phyloP scores from a whole-genome alignment of 2,888 invertebrate species.

The Ethmia dodecea region DNA sequence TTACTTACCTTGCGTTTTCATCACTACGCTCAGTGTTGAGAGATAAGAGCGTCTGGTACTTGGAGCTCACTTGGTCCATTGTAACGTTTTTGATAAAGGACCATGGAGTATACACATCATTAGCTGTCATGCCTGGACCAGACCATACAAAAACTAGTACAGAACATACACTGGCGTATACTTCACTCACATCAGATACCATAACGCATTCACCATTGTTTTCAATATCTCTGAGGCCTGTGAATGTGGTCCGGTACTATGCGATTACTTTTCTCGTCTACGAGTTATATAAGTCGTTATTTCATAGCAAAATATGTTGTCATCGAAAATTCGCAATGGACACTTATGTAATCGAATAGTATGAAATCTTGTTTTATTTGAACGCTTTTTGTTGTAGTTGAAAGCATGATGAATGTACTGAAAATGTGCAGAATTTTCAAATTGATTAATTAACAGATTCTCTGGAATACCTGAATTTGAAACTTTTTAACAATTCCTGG shows the following conservation, averaged over 20 bases:
- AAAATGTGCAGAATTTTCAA: conserved; percentile 4
- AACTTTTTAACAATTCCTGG: too few species aligned
- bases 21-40: conserved; percentile 64
- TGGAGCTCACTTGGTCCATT: conserved; percentile 40
- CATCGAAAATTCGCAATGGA: too few species aligned
- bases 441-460: not conserved
- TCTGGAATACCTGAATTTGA: too few species aligned
- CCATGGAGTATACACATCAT: conserved; percentile 35
- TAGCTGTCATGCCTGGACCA: conserved; percentile 65
- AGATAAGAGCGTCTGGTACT: conserved; percentile 34
- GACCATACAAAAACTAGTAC: conserved; percentile 65
- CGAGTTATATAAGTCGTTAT: too few species aligned
- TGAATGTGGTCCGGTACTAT: conserved; percentile 60
- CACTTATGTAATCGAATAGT: conserved; percentile 52
- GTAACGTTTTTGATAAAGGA: conserved; percentile 26
- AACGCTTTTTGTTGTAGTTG: conserved; percentile 54
- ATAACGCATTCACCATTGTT: conserved; percentile 64
- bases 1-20: conserved; percentile 48
- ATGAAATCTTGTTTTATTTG: conserved; percentile 29
- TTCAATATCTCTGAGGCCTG: conserved; percentile 55
- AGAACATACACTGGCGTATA: conserved; percentile 68
- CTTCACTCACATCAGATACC: conserved; percentile 71
- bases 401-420: conserved; percentile 47
- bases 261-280: conserved; percentile 52
- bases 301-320: too few species aligned